Percentiles rank a stretch among this genome's conserved stretches.
Evolutionary conservation across 2,888 invertebrate genomes (phyloP).

Genomic region (Busseola fusca): DNA sequence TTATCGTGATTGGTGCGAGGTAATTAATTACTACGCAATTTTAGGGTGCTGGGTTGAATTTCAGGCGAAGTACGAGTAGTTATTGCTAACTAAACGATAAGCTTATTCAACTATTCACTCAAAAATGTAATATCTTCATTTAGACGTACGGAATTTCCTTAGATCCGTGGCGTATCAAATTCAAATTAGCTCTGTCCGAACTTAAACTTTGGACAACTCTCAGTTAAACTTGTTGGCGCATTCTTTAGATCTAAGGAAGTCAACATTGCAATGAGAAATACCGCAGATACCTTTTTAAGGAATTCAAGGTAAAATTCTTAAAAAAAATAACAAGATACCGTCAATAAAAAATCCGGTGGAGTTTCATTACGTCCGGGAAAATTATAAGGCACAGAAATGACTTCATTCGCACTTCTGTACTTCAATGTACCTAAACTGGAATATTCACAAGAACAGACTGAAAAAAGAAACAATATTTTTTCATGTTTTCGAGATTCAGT

Average conservation of each 20-base stretch:
- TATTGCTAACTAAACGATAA: not conserved
- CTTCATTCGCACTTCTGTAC: conserved; percentile 27
- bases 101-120: not conserved
- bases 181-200: conserved; percentile 25
- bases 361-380: conserved; percentile 46
- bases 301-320: conserved; percentile 11
- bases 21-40: not conserved
- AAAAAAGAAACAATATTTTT: not conserved
- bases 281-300: conserved; percentile 19
- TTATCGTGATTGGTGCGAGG: not conserved
- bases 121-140: not conserved
- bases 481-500: not conserved
- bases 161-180: conserved; percentile 25
- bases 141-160: not conserved
- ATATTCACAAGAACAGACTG: not conserved
- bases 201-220: conserved; percentile 24
- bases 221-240: conserved; percentile 36
- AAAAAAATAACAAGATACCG: conserved; percentile 40
- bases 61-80: too few relatives aligned
- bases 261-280: conserved; percentile 31
- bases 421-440: conserved; percentile 16
- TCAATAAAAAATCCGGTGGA: conserved; percentile 37
- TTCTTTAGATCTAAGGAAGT: conserved; percentile 24
- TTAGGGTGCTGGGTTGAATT: not conserved
- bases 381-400: conserved; percentile 31